These are phyloP conservation scores for Parnassius mnemosyne DNA, from an alignment of 2,888 invertebrate species.

Conservation along the genomic window DNA sequence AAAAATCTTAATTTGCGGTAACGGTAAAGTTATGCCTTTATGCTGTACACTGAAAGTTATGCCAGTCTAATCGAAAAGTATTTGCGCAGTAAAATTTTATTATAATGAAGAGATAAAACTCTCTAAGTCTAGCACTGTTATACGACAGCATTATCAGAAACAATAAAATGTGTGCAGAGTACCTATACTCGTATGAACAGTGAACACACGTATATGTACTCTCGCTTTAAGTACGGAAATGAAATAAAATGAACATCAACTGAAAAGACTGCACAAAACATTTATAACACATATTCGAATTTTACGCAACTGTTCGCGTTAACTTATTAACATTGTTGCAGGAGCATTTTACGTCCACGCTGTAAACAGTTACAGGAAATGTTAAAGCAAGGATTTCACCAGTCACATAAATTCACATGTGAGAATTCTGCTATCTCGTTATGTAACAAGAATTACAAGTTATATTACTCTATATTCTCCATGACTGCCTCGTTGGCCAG, in stretches of 20 bases:
- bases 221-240: background rate
- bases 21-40: too few relatives aligned
- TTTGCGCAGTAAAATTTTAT: background rate
- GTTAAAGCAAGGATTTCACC: conserved; percentile 30
- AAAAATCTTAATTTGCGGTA: too few relatives aligned
- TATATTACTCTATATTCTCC: too few relatives aligned
- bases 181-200: background rate
- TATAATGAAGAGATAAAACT: conserved; percentile 1
- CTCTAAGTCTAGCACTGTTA: background rate
- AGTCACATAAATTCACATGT: conserved; percentile 16
- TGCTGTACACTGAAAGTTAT: too few relatives aligned
- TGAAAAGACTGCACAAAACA: conserved; percentile 9
- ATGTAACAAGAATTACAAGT: too few relatives aligned
- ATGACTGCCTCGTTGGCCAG: too few relatives aligned
- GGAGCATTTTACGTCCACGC: conserved; percentile 29
- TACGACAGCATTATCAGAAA: conserved; percentile 3
- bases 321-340: conserved; percentile 27
- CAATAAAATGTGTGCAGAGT: conserved; percentile 3
- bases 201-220: background rate
- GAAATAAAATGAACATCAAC: conserved; percentile 12
- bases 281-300: conserved; percentile 14
- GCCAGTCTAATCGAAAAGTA: background rate
- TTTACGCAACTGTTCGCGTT: conserved; percentile 20
- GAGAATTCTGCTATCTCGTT: too few relatives aligned
- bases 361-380: conserved; percentile 30